These are phyloP conservation scores for Caprella mutica DNA, from an alignment of 2,888 invertebrate genomes.

Conservation along the genomic window DNA sequence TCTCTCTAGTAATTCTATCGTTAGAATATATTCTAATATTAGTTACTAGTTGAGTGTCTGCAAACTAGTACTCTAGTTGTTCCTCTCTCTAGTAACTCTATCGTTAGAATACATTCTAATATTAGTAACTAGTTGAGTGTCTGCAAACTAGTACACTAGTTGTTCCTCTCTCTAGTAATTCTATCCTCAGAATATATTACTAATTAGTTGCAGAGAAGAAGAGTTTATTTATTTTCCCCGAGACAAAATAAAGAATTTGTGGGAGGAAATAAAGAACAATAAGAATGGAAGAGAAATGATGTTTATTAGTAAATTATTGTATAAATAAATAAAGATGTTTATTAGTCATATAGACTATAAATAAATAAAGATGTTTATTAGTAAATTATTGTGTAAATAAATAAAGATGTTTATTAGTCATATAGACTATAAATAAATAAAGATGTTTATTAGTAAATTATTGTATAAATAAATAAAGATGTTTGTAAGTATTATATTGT, in stretches of 20 bases:
- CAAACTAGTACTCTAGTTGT: too few relatives aligned
- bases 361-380: not conserved
- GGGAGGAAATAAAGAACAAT: not conserved
- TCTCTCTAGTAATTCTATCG: too few relatives aligned
- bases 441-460: not conserved
- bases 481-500: not conserved
- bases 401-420: not conserved
- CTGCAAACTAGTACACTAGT: too few relatives aligned
- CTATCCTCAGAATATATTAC: too few relatives aligned
- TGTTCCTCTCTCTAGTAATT: too few relatives aligned
- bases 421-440: not conserved
- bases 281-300: not conserved
- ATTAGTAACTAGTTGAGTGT: too few relatives aligned
- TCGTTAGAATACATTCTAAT: too few relatives aligned
- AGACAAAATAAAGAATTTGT: not conserved
- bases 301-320: not conserved
- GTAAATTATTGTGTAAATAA: not conserved
- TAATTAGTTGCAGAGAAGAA: too few relatives aligned
- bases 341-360: not conserved
- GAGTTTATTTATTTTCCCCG: too few relatives aligned
- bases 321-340: not conserved
- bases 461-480: conserved; percentile 1
- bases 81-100: too few relatives aligned
- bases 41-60: too few relatives aligned
- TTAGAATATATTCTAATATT: too few relatives aligned